Evolutionary conservation across 2,888 invertebrate species (phyloP).

Genomic region (Parasteatoda lunata): DNA sequence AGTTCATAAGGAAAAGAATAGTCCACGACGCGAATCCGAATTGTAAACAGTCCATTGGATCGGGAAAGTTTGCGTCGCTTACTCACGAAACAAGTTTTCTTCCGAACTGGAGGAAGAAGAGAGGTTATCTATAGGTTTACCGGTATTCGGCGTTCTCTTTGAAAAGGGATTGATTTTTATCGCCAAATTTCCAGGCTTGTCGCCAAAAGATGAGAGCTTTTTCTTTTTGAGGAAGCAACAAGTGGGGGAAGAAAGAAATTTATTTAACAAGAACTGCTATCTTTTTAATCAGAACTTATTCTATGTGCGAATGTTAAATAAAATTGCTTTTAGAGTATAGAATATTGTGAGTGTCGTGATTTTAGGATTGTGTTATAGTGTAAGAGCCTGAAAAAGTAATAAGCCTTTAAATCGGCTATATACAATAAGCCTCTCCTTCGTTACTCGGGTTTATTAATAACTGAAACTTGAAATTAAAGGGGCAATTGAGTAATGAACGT

Average conservation of each 20-base stretch:
- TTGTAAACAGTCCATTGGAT: not conserved
- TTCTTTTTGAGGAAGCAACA: slow-evolving; percentile 6
- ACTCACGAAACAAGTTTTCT: slow-evolving; percentile 49
- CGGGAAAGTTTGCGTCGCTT: slow-evolving; percentile 24
- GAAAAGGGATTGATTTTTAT: not conserved
- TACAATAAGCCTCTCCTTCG: too few relatives aligned
- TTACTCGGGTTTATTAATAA: too few relatives aligned
- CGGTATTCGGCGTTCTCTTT: not conserved
- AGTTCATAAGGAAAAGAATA: not conserved
- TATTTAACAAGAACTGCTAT: too few relatives aligned
- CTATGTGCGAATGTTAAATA: too few relatives aligned
- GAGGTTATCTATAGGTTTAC: slow-evolving; percentile 56
- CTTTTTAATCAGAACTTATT: too few relatives aligned
- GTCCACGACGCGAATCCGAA: not conserved
- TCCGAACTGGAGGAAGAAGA: slow-evolving; percentile 53
- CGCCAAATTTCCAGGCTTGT: not conserved
- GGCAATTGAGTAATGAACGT: too few relatives aligned
- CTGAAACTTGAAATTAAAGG: too few relatives aligned
- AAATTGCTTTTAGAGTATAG: too few relatives aligned
- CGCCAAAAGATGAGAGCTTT: slow-evolving; percentile 8
- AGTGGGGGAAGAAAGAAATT: slow-evolving; percentile 4
- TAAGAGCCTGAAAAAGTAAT: too few relatives aligned
- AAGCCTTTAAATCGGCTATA: too few relatives aligned
- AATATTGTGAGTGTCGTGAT: too few relatives aligned
- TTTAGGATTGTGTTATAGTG: too few relatives aligned